phyloP scores from a whole-genome alignment of 2,797 vertebrate species.

The Merluccius polli region DNA sequence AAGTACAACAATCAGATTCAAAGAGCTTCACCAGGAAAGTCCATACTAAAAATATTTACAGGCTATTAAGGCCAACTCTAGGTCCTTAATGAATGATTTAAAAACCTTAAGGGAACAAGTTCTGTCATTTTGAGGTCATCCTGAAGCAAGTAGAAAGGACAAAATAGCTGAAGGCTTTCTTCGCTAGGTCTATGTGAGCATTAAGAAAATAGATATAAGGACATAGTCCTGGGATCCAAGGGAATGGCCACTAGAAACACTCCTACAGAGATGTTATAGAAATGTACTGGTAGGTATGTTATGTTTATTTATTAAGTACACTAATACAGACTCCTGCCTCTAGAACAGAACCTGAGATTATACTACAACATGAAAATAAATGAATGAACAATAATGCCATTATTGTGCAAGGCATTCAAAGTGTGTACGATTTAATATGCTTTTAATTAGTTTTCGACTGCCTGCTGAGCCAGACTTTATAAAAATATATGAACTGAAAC shows the following conservation, averaged over 20 bases:
- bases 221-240: no score
- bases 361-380: background rate
- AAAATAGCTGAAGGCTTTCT: background rate
- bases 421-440: background rate
- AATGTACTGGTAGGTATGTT: no score
- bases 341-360: background rate
- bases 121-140: background rate
- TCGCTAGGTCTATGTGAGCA: no score
- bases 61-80: background rate
- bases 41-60: background rate
- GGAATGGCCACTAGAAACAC: no score
- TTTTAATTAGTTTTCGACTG: background rate
- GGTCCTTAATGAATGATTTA: background rate
- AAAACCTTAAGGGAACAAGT: background rate
- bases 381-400: background rate
- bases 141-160: background rate
- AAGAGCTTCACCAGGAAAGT: background rate
- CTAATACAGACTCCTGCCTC: background rate
- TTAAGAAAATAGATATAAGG: no score
- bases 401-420: background rate
- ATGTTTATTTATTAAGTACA: background rate
- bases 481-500: conserved; percentile 8
- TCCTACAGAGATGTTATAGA: no score
- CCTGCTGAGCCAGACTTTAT: background rate
- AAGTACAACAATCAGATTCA: background rate